Conservation (phyloP, 2,888 invertebrate genomes). For the Agonopterix subpropinquella region DNA sequence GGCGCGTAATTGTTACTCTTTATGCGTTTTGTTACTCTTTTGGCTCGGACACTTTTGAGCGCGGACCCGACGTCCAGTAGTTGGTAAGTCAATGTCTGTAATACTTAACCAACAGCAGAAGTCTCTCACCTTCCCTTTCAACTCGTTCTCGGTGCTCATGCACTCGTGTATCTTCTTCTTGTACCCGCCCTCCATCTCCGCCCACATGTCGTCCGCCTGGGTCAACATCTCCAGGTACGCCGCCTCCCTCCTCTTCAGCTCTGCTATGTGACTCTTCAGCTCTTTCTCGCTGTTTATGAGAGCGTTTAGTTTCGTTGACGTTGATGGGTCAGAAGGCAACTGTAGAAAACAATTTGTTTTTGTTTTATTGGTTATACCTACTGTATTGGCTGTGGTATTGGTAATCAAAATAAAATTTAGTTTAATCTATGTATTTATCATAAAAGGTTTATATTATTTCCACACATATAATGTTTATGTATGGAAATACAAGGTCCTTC, state of each 20-base stretch:
- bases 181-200: slow-evolving; percentile 79
- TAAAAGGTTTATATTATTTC: too few relatives aligned
- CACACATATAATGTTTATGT: too few relatives aligned
- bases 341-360: slow-evolving; percentile 13
- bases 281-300: slow-evolving; percentile 74
- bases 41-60: too few relatives aligned
- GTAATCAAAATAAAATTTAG: too few relatives aligned
- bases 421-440: too few relatives aligned
- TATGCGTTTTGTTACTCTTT: too few relatives aligned
- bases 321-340: slow-evolving; percentile 41
- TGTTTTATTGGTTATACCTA: too few relatives aligned
- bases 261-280: slow-evolving; percentile 76
- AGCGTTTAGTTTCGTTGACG: slow-evolving; percentile 40
- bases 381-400: too few relatives aligned
- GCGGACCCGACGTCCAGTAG: too few relatives aligned
- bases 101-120: not conserved
- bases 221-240: slow-evolving; percentile 83
- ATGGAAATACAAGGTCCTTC: too few relatives aligned
- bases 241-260: slow-evolving; percentile 78
- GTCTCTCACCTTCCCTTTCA: slow-evolving; percentile 67
- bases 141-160: slow-evolving; percentile 53
- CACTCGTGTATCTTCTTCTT: slow-evolving; percentile 75
- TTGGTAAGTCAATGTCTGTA: too few relatives aligned
- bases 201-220: slow-evolving; percentile 83
- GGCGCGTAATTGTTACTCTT: too few relatives aligned